phyloP scores from a whole-genome alignment of 2,113 vertebrate genomes.

The Prunella fulvescens region DNA sequence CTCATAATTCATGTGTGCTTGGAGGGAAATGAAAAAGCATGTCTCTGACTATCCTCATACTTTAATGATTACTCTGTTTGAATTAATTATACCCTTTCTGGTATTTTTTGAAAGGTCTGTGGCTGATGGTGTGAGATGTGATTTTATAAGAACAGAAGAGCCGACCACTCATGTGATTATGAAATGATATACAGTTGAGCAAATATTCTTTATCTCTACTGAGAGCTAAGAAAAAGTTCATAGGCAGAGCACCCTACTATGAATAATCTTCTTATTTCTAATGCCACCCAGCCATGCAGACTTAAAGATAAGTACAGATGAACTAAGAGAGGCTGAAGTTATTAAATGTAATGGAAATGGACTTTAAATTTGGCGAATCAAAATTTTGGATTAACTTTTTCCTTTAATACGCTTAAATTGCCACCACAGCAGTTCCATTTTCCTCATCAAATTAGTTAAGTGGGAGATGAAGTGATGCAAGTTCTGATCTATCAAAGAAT shows the following conservation, averaged over 20 bases:
- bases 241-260: constrained; percentile 33
- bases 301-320: constrained; percentile 59
- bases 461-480: constrained; percentile 27
- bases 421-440: constrained; percentile 13
- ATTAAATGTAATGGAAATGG: constrained; percentile 59
- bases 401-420: constrained; percentile 7
- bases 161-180: background rate
- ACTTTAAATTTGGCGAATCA: constrained; percentile 57
- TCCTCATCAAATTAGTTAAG: constrained; percentile 49
- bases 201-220: constrained; percentile 26
- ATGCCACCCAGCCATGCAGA: constrained; percentile 54
- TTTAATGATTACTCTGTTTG: constrained; percentile 27
- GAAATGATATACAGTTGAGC: constrained; percentile 8
- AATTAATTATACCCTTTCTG: constrained; percentile 34
- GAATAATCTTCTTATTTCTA: constrained; percentile 64
- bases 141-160: constrained; percentile 25
- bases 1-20: background rate
- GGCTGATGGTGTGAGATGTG: background rate
- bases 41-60: background rate
- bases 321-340: constrained; percentile 52
- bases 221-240: constrained; percentile 33
- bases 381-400: constrained; percentile 52
- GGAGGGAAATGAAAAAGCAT: background rate
- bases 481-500: background rate
- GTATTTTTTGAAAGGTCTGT: background rate